Percentiles rank a stretch among this genome's conserved stretches.
Conservation (phyloP, 2,797 vertebrate species). For the Prionace glauca region DNA sequence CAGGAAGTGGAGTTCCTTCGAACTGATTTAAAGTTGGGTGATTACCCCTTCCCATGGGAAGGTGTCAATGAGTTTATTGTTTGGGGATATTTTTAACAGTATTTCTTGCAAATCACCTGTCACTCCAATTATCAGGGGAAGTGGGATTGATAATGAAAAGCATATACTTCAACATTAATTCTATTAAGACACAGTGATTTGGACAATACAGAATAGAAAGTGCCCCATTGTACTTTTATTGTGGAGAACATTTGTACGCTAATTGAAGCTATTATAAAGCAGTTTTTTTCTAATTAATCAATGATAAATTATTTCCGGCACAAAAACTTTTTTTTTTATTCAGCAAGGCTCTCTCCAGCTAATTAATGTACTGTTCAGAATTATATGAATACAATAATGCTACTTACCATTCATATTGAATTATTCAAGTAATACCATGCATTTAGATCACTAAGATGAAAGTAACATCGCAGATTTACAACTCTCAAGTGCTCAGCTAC, state of each 20-base stretch:
- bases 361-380: slow-evolving; percentile 9
- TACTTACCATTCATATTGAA: background rate
- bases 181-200: slow-evolving; percentile 22
- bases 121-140: background rate
- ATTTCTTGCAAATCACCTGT: background rate
- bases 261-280: slow-evolving; percentile 39
- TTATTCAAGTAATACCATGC: background rate
- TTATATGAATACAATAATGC: background rate
- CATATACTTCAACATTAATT: slow-evolving; percentile 20
- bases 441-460: background rate
- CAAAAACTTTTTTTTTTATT: slow-evolving; percentile 32
- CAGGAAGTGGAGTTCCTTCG: background rate
- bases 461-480: background rate
- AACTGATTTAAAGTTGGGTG: background rate
- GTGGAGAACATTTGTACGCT: slow-evolving; percentile 22
- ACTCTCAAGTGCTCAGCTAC: slow-evolving; percentile 14
- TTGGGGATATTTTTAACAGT: background rate
- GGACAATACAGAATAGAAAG: background rate
- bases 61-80: background rate
- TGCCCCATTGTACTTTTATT: slow-evolving; percentile 17
- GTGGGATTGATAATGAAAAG: background rate
- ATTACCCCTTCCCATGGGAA: background rate
- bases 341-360: background rate
- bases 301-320: slow-evolving; percentile 40
- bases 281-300: slow-evolving; percentile 39